Percentiles rank a stretch among this genome's conserved stretches.
phyloP scores from a whole-genome alignment of 53 echinoderm and acorn worm genomes.

The Stichopus horrens region DNA sequence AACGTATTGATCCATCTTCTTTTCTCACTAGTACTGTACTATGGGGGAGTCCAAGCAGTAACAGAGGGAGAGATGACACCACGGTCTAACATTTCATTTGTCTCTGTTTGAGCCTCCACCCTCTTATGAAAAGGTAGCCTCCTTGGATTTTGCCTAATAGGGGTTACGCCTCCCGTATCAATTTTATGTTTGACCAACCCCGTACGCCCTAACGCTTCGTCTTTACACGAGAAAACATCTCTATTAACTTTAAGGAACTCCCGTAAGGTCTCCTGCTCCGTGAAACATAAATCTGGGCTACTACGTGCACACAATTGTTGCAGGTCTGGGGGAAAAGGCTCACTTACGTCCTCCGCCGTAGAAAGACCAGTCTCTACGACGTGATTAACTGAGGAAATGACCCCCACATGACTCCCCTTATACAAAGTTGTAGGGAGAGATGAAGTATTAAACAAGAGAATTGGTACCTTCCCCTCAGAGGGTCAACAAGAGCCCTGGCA shows the following conservation, averaged over 20 bases:
- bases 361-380: too few relatives aligned
- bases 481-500: constrained; percentile 4
- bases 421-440: not conserved
- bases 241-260: constrained; percentile 9
- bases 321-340: not conserved
- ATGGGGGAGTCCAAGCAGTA: constrained; percentile 39
- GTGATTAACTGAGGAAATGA: not conserved
- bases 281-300: not conserved
- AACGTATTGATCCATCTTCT: constrained; percentile 40
- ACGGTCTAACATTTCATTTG: constrained; percentile 16
- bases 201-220: constrained; percentile 5
- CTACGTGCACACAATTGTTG: constrained; percentile 18
- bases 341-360: not conserved
- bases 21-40: constrained; percentile 50
- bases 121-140: constrained; percentile 9
- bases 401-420: constrained; percentile 12
- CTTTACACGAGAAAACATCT: constrained; percentile 25
- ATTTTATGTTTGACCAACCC: constrained; percentile 13
- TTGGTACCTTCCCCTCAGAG: not conserved
- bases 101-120: not conserved
- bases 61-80: constrained; percentile 40
- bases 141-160: constrained; percentile 34
- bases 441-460: constrained; percentile 2
- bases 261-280: not conserved
- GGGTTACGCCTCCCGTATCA: not conserved